Evolutionary conservation across 2,113 vertebrate species (phyloP).

Genomic region (Corythaeola cristata): DNA sequence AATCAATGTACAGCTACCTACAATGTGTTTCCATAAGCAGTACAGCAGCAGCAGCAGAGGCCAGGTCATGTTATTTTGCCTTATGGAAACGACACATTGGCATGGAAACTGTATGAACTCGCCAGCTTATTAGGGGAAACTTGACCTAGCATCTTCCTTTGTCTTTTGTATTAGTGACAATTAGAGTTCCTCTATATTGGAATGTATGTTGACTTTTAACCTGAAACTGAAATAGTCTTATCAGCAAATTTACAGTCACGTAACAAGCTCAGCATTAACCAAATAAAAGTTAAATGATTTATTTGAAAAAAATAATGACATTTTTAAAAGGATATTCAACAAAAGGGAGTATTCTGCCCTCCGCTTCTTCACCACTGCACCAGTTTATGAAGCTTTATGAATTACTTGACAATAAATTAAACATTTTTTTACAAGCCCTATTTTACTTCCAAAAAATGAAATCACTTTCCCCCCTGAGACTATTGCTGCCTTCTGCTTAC

Average conservation of each 20-base stretch:
- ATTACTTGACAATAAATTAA: background rate
- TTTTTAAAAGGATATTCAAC: background rate
- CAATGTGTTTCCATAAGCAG: background rate
- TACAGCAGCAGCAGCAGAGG: background rate
- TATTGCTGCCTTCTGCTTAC: background rate
- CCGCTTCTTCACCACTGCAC: background rate
- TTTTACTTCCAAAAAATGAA: background rate
- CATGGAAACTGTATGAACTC: background rate
- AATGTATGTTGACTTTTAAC: background rate
- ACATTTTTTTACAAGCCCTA: background rate
- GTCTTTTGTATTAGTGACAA: background rate
- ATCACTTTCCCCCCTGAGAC: background rate
- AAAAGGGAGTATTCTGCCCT: background rate
- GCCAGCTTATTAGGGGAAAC: background rate
- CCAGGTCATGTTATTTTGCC: background rate
- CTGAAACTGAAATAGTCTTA: background rate
- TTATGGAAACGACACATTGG: background rate
- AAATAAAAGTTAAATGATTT: background rate
- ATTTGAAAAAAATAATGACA: background rate
- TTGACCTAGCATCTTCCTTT: background rate
- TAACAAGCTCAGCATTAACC: background rate
- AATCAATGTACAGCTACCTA: background rate
- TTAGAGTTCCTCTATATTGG: background rate
- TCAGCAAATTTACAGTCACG: background rate
- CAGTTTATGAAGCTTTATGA: background rate